Evolutionary conservation across 2,888 invertebrate species (phyloP).

Genomic region (Aethes cnicana): DNA sequence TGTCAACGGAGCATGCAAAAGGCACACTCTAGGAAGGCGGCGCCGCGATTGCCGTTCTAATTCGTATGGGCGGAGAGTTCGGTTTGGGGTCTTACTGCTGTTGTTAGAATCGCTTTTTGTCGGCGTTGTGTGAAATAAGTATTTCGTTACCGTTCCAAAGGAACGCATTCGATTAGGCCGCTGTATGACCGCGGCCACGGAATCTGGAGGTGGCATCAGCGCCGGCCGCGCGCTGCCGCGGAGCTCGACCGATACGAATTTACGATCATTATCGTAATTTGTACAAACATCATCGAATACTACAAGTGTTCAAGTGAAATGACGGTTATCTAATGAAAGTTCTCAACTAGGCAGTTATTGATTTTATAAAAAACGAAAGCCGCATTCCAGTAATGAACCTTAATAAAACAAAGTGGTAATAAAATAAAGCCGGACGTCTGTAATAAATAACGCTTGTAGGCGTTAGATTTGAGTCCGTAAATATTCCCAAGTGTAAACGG

Average conservation of each 20-base stretch:
- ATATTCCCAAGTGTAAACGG: slow-evolving; percentile 56
- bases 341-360: slow-evolving; percentile 3
- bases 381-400: slow-evolving; percentile 19
- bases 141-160: slow-evolving; percentile 69
- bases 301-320: neutral
- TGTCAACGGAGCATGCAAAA: slow-evolving; percentile 58
- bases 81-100: slow-evolving; percentile 41
- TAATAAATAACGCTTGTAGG: slow-evolving; percentile 58
- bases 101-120: slow-evolving; percentile 51
- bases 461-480: slow-evolving; percentile 56
- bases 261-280: no score
- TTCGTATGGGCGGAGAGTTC: slow-evolving; percentile 46
- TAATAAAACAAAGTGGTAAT: slow-evolving; percentile 28
- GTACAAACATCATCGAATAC: neutral
- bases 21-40: slow-evolving; percentile 38
- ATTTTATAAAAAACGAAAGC: slow-evolving; percentile 6
- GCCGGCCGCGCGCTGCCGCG: neutral
- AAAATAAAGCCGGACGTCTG: slow-evolving; percentile 35
- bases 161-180: slow-evolving; percentile 58
- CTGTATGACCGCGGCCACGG: slow-evolving; percentile 60
- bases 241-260: no score
- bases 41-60: slow-evolving; percentile 50
- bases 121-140: slow-evolving; percentile 57
- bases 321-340: neutral
- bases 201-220: slow-evolving; percentile 38